phyloP scores from a whole-genome alignment of 2,113 vertebrate genomes.

The Carassius gibelio region DNA sequence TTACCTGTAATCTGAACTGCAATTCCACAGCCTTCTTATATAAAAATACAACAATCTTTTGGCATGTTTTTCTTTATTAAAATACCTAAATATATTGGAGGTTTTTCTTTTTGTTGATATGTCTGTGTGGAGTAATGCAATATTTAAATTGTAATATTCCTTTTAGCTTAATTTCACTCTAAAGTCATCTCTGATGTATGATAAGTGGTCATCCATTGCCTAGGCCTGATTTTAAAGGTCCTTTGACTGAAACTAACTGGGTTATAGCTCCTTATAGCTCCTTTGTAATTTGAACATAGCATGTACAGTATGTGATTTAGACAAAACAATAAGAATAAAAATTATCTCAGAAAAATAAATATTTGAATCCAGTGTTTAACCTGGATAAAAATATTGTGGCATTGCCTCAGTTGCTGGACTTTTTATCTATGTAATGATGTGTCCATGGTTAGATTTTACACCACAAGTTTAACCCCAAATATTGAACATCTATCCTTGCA shows the following conservation, averaged over 20 bases:
- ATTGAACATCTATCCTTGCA: neutral
- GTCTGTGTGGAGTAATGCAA: no score
- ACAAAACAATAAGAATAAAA: no score
- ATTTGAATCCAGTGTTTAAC: neutral
- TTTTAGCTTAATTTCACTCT: neutral
- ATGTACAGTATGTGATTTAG: no score
- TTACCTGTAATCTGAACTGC: neutral
- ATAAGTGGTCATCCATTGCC: neutral
- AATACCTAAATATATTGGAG: no score
- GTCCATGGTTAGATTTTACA: neutral
- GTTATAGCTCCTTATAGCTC: neutral
- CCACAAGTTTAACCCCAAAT: neutral
- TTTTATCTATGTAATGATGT: conserved; percentile 5
- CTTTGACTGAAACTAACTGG: neutral
- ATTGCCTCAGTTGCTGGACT: neutral
- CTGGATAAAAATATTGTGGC: neutral
- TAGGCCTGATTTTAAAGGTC: neutral
- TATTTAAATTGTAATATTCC: no score
- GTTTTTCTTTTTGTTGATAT: no score
- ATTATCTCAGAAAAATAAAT: neutral
- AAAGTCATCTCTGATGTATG: neutral
- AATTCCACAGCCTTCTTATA: no score
- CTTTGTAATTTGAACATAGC: neutral
- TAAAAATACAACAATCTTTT: no score
- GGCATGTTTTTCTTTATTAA: no score